A percentile compares a stretch with the other conserved stretches of the same genome.
These are phyloP conservation scores for Polydrusus tereticollis DNA, from an alignment of 2,888 invertebrate species.

Conservation along the genomic window DNA sequence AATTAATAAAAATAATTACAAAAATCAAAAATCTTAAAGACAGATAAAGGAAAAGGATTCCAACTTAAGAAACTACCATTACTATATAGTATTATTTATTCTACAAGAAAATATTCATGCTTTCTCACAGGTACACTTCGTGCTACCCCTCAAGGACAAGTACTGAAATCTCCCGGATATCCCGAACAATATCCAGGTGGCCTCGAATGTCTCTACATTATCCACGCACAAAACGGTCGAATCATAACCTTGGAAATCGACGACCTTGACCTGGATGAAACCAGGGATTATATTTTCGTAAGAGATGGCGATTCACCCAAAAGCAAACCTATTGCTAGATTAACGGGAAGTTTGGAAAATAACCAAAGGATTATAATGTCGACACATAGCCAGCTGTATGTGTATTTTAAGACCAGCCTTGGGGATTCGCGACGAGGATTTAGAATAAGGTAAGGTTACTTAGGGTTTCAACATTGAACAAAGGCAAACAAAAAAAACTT, in stretches of 20 bases:
- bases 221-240: conserved; percentile 90
- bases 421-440: conserved; percentile 88
- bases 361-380: conserved; percentile 89
- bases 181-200: conserved; percentile 95
- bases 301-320: conserved; percentile 93
- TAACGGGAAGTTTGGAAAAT: conserved; percentile 84
- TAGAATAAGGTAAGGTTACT: conserved; percentile 31
- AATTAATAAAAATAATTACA: too few species aligned
- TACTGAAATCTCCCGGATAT: conserved; percentile 91
- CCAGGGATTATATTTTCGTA: conserved; percentile 88
- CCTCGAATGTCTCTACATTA: conserved; percentile 93
- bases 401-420: conserved; percentile 92
- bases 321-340: conserved; percentile 84
- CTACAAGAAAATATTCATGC: too few species aligned
- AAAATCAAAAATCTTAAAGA: too few species aligned
- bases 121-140: conserved; percentile 70
- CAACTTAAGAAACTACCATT: too few species aligned
- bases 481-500: neutral
- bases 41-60: too few species aligned
- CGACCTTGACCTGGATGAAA: conserved; percentile 85
- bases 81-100: too few species aligned
- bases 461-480: neutral
- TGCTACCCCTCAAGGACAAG: conserved; percentile 90
- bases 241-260: conserved; percentile 94
- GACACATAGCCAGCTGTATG: conserved; percentile 87